Evolutionary conservation across 2,888 invertebrate genomes (phyloP).

Genomic region (Cheiracanthium punctorium): DNA sequence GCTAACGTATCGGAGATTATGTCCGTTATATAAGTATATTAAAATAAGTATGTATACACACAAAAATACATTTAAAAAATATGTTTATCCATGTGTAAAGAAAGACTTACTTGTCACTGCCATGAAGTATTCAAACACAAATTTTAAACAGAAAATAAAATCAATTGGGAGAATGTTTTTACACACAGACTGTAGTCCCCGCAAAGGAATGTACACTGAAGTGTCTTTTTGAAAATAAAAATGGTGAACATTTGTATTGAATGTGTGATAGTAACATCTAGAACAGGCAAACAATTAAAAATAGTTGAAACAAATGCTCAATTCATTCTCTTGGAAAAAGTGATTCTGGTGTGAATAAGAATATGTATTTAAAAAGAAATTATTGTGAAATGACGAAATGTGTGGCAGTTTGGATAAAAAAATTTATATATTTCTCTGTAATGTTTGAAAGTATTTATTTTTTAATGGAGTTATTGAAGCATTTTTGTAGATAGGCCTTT

Average conservation of each 20-base stretch:
- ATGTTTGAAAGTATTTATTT: background rate
- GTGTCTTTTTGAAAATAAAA: too few species aligned
- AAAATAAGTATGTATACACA: slow-evolving; percentile 1
- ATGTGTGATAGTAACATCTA: too few species aligned
- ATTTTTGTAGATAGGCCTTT: background rate
- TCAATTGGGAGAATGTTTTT: background rate
- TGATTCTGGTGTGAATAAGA: background rate
- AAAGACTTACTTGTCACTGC: slow-evolving; percentile 51
- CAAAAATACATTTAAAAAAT: slow-evolving; percentile 5
- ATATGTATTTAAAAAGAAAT: background rate
- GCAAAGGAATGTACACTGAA: background rate
- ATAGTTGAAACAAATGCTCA: background rate
- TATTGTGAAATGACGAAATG: background rate
- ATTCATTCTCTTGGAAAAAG: slow-evolving; percentile 4
- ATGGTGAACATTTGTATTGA: too few species aligned
- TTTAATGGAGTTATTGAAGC: background rate
- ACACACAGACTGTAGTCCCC: background rate
- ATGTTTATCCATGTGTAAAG: slow-evolving; percentile 44
- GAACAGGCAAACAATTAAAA: background rate
- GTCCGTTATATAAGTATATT: background rate
- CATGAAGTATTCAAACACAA: slow-evolving; percentile 38
- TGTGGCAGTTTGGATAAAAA: background rate
- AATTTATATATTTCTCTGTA: background rate
- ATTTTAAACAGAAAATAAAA: background rate
- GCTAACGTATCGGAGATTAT: background rate